phyloP scores from a whole-genome alignment of 2,888 invertebrate species.

The Anoncus sp. region DNA sequence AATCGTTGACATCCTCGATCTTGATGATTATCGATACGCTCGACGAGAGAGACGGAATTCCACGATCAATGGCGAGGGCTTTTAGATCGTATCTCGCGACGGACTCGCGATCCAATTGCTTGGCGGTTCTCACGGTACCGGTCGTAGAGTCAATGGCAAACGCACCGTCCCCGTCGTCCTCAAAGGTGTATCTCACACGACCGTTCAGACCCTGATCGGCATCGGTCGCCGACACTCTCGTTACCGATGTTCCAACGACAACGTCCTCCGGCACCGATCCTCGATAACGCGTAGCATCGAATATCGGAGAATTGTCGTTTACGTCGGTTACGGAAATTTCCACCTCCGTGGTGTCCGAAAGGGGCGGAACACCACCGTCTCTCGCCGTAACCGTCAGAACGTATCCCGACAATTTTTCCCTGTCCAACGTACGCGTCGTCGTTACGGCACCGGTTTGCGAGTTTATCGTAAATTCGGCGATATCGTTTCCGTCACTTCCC shows the following conservation, averaged over 20 bases:
- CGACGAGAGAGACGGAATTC: slow-evolving; percentile 90
- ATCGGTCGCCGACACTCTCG: slow-evolving; percentile 92
- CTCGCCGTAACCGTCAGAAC: slow-evolving; percentile 95
- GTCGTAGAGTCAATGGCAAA: slow-evolving; percentile 97
- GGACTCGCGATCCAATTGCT: slow-evolving; percentile 95
- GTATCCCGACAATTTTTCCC: slow-evolving; percentile 92
- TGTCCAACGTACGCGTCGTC: slow-evolving; percentile 93
- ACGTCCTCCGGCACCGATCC: slow-evolving; percentile 95
- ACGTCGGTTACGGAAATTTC: slow-evolving; percentile 98
- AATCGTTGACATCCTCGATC: slow-evolving; percentile 95
- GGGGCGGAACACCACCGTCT: slow-evolving; percentile 95
- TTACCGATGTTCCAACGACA: slow-evolving; percentile 91
- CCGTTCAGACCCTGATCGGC: slow-evolving; percentile 95
- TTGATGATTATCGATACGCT: slow-evolving; percentile 90
- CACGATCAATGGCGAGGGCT: slow-evolving; percentile 95
- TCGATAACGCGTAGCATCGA: slow-evolving; percentile 92
- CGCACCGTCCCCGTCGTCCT: slow-evolving; percentile 93
- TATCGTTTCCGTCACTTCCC: slow-evolving; percentile 86
- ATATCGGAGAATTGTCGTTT: slow-evolving; percentile 97
- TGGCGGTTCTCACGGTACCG: slow-evolving; percentile 95
- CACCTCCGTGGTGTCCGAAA: slow-evolving; percentile 97
- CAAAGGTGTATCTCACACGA: slow-evolving; percentile 90
- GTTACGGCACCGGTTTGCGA: slow-evolving; percentile 96
- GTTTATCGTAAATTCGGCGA: slow-evolving; percentile 93
- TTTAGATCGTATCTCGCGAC: slow-evolving; percentile 93